These are phyloP conservation scores for Podiceps cristatus DNA, from an alignment of 2,113 vertebrate genomes.

Conservation along the genomic window DNA sequence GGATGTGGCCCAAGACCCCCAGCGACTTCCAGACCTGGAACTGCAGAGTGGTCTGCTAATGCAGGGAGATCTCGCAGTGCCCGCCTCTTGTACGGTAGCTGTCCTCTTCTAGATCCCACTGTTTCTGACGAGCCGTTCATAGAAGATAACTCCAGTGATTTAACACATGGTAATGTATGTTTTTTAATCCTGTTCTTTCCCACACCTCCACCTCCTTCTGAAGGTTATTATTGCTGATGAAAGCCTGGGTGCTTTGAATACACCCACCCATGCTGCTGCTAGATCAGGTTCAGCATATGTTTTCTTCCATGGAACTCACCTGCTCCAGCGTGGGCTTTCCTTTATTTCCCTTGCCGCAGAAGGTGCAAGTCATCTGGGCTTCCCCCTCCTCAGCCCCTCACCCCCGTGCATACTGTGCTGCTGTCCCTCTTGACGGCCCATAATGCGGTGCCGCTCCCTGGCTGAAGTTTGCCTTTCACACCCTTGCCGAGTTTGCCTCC, in stretches of 20 bases:
- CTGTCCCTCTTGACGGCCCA: not conserved
- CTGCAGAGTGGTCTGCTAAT: not conserved
- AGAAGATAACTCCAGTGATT: slow-evolving; percentile 81
- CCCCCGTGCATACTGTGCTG: not conserved
- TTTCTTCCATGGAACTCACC: not conserved
- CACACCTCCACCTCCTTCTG: slow-evolving; percentile 4
- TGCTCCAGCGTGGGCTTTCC: not conserved
- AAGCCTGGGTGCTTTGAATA: not conserved
- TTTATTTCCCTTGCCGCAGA: not conserved
- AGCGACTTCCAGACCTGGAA: slow-evolving; percentile 39
- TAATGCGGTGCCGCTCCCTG: not conserved
- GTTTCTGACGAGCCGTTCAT: slow-evolving; percentile 51
- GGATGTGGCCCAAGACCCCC: not conserved
- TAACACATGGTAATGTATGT: slow-evolving; percentile 85
- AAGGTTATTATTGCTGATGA: not conserved
- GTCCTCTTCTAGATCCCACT: slow-evolving; percentile 64
- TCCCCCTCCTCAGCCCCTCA: not conserved
- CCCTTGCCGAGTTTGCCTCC: not conserved
- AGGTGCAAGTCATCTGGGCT: not conserved
- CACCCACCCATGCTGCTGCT: not conserved
- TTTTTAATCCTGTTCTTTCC: not conserved
- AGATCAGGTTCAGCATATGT: not conserved
- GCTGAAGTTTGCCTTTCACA: not conserved
- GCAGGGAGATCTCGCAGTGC: slow-evolving; percentile 3
- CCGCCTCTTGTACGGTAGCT: not conserved